Percentiles rank a stretch among this genome's conserved stretches.
Evolutionary conservation across 1,140 invertebrate species (phyloP).

Genomic region (Maconellicoccus hirsutus): DNA sequence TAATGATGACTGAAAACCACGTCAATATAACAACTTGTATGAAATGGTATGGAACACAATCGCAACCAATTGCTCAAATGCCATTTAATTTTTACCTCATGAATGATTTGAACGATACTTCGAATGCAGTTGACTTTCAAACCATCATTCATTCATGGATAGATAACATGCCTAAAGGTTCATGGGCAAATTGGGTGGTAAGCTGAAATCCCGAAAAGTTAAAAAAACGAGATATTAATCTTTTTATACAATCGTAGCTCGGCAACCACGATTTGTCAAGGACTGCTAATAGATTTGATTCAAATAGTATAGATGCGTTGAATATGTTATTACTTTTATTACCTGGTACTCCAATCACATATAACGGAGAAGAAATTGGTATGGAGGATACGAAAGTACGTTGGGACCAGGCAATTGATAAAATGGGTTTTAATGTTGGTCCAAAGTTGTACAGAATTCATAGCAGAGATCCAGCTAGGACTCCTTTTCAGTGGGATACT

Average conservation of each 20-base stretch:
- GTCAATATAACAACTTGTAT: conserved; percentile 32
- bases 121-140: conserved; percentile 38
- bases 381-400: conserved; percentile 51
- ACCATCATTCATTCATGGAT: conserved; percentile 43
- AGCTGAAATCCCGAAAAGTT: conserved; percentile 31
- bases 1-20: conserved; percentile 38
- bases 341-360: conserved; percentile 59
- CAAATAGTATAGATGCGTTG: conserved; percentile 52
- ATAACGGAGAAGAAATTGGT: conserved; percentile 67
- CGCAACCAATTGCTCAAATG: conserved; percentile 35
- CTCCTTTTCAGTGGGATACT: conserved; percentile 62
- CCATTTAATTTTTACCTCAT: conserved; percentile 47
- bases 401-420: conserved; percentile 42
- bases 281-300: conserved; percentile 49
- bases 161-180: conserved; percentile 37
- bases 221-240: no score
- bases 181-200: conserved; percentile 46
- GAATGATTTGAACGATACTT: conserved; percentile 35
- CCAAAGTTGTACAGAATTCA: conserved; percentile 37
- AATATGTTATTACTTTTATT: conserved; percentile 60
- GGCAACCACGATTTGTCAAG: conserved; percentile 65
- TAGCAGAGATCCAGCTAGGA: conserved; percentile 51
- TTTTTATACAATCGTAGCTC: conserved; percentile 35
- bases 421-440: conserved; percentile 32
- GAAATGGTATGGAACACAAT: conserved; percentile 36